Base-by-base conservation (phyloP, 35 echinoderm and acorn worm genomes). In the Heliocidaris erythrogramma region DNA sequence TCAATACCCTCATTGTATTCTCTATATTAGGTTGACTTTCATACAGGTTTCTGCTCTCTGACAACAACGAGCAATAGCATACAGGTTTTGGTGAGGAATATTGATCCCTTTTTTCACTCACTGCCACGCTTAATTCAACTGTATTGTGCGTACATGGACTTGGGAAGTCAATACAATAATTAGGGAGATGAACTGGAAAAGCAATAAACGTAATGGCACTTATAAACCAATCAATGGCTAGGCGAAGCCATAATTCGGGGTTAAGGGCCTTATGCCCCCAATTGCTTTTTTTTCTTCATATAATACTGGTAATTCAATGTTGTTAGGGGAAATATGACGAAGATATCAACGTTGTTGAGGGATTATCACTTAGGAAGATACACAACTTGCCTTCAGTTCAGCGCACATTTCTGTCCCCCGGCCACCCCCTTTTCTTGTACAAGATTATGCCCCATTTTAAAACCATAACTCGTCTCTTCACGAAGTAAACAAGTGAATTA, bases 111-210 rank as follows among this genome's bases (percentile, higher is more conserved):
- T 42, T 78, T 78, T 18, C 27, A 78, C 17, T 78, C 27, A 21
- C 65, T 78, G 65, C 65, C 65, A 78, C 18, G 65, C 65, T 78
- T 78, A 78, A 78, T 78, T 78, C 65, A 78, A 78, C 65, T 78
- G 65, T n/a, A 78, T 78, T 78, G 21, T 27, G 65, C 65, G 7
- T 24, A 78, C 65, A 78, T n/a, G 52, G 18, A 78, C 65, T 27
- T 27, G 65, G 65, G 27, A 78, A 78, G 65, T 78, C 65, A 78
- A 78, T 78, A 78, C 65, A 78, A 78, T 78, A 78, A 78, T 78
- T 78, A 78, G 65, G 27, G 17, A 78, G 65, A 78, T 78, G 65
- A 78, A 78, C 65, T 78, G 65, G 65, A 78, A 78, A 78, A 78
- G 65, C 65, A 78, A 78, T 78, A 78, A 78, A 78, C 65, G 27